Base-by-base conservation (phyloP, 2,113 vertebrate species). In the Rhinoptilus africanus region DNA sequence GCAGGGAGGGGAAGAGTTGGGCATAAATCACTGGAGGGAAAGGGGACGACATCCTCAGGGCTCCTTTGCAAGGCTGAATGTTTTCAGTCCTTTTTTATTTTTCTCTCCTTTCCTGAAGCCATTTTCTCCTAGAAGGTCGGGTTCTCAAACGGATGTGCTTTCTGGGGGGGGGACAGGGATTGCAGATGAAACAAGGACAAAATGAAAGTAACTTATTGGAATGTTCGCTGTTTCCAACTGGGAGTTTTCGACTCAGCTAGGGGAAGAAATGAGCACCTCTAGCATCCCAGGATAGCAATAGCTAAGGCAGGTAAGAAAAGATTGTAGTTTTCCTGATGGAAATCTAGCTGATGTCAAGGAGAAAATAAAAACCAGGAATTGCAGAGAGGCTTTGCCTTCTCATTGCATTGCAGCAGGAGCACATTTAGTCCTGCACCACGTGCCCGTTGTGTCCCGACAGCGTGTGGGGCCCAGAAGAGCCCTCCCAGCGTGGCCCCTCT, bases 401-500 rank as follows among this genome's bases (percentile, higher is more conserved):
- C 39, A 2, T 72, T 30, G 39, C 39, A 3, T 11, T 60, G 51
- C 9, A 39, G 28, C 18, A 59, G 64, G 56, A 64, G 30, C 18
- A 24, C 5, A 0, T 45, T 53, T 32, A 45, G 57, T 37, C 45
- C 39, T 30, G 43, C 10, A 17, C 14, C 2, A 0, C n/a, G n/a
- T 91, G 35, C 39, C 72, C 1, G 0, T 12, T 30, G 32, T 59
- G 48, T 68, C 20, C 35, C 0, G 0, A 16, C 50, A 30, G 35
- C 6, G 0, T 57, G 18, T 0, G 1, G 26, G 26, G 34, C 41
- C 50, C 69, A 30, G 57, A 37, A 50, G 39, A 69, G 22, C 63
- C 64, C 51, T 75, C 47, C 47, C 51, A 34, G 47, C 22, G 17
- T 1, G 2, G 7, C 45, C n/a, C 28, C 14, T 41, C 43, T 10